phyloP scores from a whole-genome alignment of 2,797 vertebrate species.

The Oreortyx pictus region DNA sequence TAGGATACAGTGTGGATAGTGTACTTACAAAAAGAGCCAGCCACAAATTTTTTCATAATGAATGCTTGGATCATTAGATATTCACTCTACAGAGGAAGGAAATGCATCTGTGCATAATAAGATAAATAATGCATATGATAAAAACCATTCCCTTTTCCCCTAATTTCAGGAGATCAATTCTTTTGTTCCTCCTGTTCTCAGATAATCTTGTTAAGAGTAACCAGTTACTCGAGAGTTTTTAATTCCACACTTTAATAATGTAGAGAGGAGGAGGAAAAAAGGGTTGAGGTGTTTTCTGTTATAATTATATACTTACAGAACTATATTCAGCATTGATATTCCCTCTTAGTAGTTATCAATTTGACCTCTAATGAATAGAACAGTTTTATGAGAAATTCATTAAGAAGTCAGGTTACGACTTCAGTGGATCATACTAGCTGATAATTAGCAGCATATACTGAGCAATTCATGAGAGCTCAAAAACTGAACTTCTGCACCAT shows the following conservation, averaged over 20 bases:
- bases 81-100: background rate
- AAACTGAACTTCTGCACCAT: background rate
- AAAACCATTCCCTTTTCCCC: background rate
- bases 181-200: background rate
- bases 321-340: constrained; percentile 22
- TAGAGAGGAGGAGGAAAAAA: background rate
- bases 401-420: constrained; percentile 53
- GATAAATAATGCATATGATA: background rate
- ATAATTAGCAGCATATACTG: constrained; percentile 40
- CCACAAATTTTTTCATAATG: background rate
- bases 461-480: background rate
- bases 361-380: constrained; percentile 64
- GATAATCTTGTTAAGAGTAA: background rate
- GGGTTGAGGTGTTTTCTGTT: background rate
- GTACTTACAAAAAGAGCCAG: background rate
- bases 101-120: background rate
- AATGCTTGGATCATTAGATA: background rate
- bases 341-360: constrained; percentile 41
- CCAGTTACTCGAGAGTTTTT: background rate
- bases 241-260: background rate
- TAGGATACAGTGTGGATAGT: background rate
- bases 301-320: background rate
- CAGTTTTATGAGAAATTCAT: constrained; percentile 65
- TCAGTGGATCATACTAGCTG: constrained; percentile 18
- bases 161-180: background rate